Percentiles rank a stretch among this genome's conserved stretches.
These are phyloP conservation scores for Meloidogyne exigua DNA, from an alignment of 1,140 invertebrate genomes.

Conservation along the genomic window DNA sequence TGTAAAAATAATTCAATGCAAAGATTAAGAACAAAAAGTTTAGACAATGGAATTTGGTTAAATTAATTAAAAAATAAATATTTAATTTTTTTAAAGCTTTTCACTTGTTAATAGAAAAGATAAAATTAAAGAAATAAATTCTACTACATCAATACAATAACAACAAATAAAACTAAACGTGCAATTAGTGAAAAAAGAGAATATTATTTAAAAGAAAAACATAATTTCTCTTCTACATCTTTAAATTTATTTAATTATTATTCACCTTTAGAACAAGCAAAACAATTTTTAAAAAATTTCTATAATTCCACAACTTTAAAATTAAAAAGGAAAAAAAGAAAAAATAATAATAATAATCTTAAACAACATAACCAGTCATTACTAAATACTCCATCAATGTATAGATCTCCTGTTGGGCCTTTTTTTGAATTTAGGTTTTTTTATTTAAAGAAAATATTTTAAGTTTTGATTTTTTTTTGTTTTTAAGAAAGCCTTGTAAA, in stretches of 20 bases:
- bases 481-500: slow-evolving; percentile 38
- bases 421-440: slow-evolving; percentile 37
- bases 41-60: slow-evolving; percentile 42
- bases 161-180: neutral
- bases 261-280: slow-evolving; percentile 26
- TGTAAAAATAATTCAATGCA: neutral
- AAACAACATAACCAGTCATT: neutral
- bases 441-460: neutral
- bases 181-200: neutral
- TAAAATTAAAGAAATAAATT: slow-evolving; percentile 1
- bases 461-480: slow-evolving; percentile 4
- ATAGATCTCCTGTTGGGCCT: slow-evolving; percentile 14
- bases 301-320: slow-evolving; percentile 43
- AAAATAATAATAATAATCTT: slow-evolving; percentile 4
- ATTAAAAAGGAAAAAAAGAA: slow-evolving; percentile 10
- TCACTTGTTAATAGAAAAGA: slow-evolving; percentile 1
- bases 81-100: slow-evolving; percentile 7
- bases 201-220: neutral
- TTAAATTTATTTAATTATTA: neutral
- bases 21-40: slow-evolving; percentile 36
- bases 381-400: neutral
- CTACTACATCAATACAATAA: no score
- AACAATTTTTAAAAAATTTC: slow-evolving; percentile 40
- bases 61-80: slow-evolving; percentile 6
- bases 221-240: neutral